Evolutionary conservation across 2,113 vertebrate species (phyloP), one percentile per base, ranked within the genome.

Genomic region (Lycaon pictus): DNA sequence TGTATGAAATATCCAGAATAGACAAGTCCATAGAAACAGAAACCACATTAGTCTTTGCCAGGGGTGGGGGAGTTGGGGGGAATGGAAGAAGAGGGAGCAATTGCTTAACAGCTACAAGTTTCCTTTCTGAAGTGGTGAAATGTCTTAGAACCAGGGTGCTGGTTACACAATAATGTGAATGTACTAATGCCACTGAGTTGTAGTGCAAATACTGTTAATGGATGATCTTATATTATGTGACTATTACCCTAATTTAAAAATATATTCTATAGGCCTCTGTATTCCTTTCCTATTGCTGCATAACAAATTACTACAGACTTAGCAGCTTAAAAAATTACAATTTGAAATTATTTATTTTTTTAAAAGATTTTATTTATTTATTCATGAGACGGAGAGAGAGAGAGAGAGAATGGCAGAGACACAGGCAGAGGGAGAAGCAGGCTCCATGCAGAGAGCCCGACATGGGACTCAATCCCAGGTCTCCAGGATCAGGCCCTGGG

Each of bases 171-270:
- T 51, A 53, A 5, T 25, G 23, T n/a, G 23, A 67, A 96, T 29
- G 19, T 62, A 79, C 35, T 94, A 88, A 87, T 15, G 17, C 29
- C 63, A 79, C 13, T 35, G 15, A 95, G 48, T 16, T 69, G 48
- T 82, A 60, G 37, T 27, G 72, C 84, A 43, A 67, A 27, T 67
- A 76, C 12, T 11, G 37, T 58, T 56, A 83, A 81, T 48, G 60
- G 6, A 5, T 62, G 82, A 92, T 89, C 89, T 89, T 71, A 25
- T 19, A 32, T 53, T 69, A 63, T 7, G 22, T 84, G 37, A 96
- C 43, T 67, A 92, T 48, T 84, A 25, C 13, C 15, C 83, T n/a
- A 56, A 63, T n/a, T 88, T 74, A 22, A 90, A 96, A 79, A 90
- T 88, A 56, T 25, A 90, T n/a, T 87, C 55, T 58, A 32, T 76